Base-by-base conservation (phyloP, 2,888 invertebrate species). In the Aspidiotus rigidus region DNA sequence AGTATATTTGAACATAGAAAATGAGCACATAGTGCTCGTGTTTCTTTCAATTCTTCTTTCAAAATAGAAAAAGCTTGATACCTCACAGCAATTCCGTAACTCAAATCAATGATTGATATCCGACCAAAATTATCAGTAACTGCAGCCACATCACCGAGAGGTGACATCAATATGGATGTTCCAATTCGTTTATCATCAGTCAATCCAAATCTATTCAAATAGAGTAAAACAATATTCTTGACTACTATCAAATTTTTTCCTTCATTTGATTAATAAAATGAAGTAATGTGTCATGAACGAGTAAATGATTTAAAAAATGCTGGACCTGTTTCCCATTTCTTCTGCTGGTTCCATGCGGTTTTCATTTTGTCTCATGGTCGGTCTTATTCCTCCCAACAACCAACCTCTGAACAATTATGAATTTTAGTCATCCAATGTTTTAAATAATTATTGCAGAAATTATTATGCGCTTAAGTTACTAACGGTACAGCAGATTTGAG, bases 121-220 rank as follows among this genome's bases (percentile, higher is more conserved):
- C 98, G 84, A 40, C 96, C 96, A 75, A 92, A 84, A 74, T 85
- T 86, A 79, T 98, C 98, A 0, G 89, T 84, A 56, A 93, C 82
- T 0, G 88, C 90, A 0, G 90, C 90, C 7, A 94, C 80, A 42
- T 85, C 84, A 71, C 87, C 83, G 77, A 89, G 87, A 0, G 93
- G 93, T 1, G 93, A 89, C 62, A 92, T 79, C 55, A 84, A 82
- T n/a, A 94, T 80, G n/a, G 79, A 81, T 40, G 84, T 83, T 6
- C 90, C 94, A 74, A 85, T 83, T 57, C 96, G 82, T 73, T 87
- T 83, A 53, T 85, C 79, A 79, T 97, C 96, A 74, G 86, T 87
- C 15, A 96, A 77, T 0, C 90, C 90, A 78, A 88, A 89, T 71
- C 15, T 39, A n/a, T 41, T 41, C 62, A 41, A 62, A 57, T 13